Percentiles rank a stretch among this genome's conserved stretches.
Evolutionary conservation across 2,888 invertebrate genomes (phyloP).

Genomic region (Epirrita christyi): DNA sequence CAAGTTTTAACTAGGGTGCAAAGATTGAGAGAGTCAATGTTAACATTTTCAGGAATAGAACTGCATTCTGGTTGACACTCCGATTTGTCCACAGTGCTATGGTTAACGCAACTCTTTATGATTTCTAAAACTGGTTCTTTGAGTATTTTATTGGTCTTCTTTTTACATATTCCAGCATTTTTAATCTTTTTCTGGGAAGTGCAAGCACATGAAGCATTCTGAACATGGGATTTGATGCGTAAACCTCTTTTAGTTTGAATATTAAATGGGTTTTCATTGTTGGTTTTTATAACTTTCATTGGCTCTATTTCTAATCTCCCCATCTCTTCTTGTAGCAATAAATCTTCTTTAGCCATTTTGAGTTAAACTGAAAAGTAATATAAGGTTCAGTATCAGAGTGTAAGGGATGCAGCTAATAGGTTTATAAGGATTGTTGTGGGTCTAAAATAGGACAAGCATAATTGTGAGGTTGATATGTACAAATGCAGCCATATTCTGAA

Average conservation of each 20-base stretch:
- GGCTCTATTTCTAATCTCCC: conserved; percentile 84
- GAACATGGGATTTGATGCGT: conserved; percentile 42
- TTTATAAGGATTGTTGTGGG: no score
- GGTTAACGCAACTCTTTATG: conserved; percentile 56
- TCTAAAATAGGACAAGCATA: no score
- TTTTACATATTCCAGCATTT: conserved; percentile 62
- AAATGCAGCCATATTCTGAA: no score
- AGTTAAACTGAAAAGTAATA: conserved; percentile 40
- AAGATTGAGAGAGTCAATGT: conserved; percentile 61
- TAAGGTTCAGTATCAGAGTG: neutral
- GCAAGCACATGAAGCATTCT: conserved; percentile 60
- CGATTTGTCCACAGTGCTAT: conserved; percentile 40
- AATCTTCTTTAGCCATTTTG: conserved; percentile 76
- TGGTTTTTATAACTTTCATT: conserved; percentile 54
- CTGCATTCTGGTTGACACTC: conserved; percentile 33
- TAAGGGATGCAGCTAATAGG: no score
- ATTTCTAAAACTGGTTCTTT: conserved; percentile 85
- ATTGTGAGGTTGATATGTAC: no score
- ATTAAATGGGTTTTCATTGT: conserved; percentile 65
- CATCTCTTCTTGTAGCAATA: conserved; percentile 80
- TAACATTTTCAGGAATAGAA: conserved; percentile 39
- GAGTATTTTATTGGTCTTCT: conserved; percentile 76
- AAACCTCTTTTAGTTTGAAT: conserved; percentile 34
- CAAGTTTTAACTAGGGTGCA: conserved; percentile 74
- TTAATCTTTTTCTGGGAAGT: conserved; percentile 52